Evolutionary conservation across 2,888 invertebrate genomes (phyloP), one percentile per base, ranked within the genome.

Genomic region (Drosophila falleni): DNA sequence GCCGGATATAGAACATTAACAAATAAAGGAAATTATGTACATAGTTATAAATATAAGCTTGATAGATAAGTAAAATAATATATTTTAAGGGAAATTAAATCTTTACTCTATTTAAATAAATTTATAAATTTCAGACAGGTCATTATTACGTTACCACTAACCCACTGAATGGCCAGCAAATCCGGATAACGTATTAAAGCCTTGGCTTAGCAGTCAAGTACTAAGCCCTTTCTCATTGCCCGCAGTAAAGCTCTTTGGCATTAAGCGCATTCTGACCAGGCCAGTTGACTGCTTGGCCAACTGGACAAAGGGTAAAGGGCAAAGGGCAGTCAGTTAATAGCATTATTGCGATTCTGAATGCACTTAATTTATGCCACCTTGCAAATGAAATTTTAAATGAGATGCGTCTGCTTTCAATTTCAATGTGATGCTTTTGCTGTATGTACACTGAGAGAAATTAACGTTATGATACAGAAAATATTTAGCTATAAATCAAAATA

Each of bases 301-400:
- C 11, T 33, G 56, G 61, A 9, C 60, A 65, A 58, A 58, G 58
- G 64, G 44, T 47, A 35, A 19, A 1, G 50, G 61, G 10, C 60
- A 65, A 58, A 58, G 58, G 64, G 44, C 53, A 35, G 62, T 26
- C 64, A 67, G 70, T 77, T 77, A 77, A 77, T 76, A 63, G 73
- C 70, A 70, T 76, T 77, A 76, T 76, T 46, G 64, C 51, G 70
- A 64, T 74, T 64, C 54, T 71, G 60, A 71, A 54, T 71, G 64
- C 63, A 63, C 61, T 74, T 77, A 62, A 78, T 77, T 78, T 74
- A 77, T 77, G 77, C 63, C 77, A 77, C 74, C 77, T 78, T 67
- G 61, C 61, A 71, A 78, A 71, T 77, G 74, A 71, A 78, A 74
- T 74, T 74, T 74, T 53, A 44, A 76, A 77, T 76, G 76, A 74